Conservation (phyloP, 2,888 invertebrate genomes). For the Caenorhabditis panamensis region DNA sequence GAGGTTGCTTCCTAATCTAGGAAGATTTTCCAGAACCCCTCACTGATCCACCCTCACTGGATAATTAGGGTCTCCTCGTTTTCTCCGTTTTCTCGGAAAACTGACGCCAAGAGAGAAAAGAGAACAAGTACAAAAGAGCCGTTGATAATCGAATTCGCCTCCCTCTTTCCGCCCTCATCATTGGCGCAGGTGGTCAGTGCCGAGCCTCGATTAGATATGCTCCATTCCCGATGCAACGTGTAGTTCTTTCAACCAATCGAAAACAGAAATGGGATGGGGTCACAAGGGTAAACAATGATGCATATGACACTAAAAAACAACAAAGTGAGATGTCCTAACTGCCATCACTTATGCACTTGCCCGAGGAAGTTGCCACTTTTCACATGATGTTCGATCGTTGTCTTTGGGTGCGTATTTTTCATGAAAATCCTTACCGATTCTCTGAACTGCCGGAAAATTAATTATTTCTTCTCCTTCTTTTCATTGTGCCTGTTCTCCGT, state of each 20-base stretch:
- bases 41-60: background rate
- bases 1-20: background rate
- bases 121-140: conserved; percentile 40
- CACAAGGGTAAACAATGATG: background rate
- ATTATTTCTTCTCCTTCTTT: background rate
- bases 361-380: background rate
- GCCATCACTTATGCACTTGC: conserved; percentile 15
- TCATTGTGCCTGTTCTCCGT: conserved; percentile 3
- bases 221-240: conserved; percentile 3
- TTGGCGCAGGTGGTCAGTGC: conserved; percentile 47
- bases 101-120: background rate
- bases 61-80: background rate
- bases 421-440: background rate
- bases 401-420: background rate
- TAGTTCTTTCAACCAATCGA: conserved; percentile 31
- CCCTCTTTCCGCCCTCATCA: conserved; percentile 9
- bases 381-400: conserved; percentile 5
- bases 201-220: conserved; percentile 23
- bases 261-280: conserved; percentile 1
- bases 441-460: background rate
- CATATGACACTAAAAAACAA: background rate
- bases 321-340: background rate
- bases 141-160: conserved; percentile 32
- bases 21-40: background rate
- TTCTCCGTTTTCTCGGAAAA: background rate